These are phyloP conservation scores for Eupithecia subumbrata DNA, from an alignment of 2,888 invertebrate genomes.

Conservation along the genomic window DNA sequence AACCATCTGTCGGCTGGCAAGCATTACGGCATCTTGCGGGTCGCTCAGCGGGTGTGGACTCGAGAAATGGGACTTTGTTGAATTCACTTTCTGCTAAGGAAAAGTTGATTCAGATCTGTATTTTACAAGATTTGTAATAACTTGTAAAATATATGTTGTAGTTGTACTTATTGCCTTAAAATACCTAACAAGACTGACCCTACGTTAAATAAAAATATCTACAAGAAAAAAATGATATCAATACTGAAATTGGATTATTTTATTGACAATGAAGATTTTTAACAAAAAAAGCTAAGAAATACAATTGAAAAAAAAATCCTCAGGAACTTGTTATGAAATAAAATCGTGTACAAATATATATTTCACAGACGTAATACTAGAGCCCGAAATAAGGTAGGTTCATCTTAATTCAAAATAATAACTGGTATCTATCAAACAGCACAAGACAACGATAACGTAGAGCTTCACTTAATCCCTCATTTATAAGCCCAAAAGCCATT, in stretches of 20 bases:
- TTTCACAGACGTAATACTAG: background rate
- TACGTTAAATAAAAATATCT: background rate
- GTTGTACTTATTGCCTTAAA: too few relatives aligned
- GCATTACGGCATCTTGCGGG: constrained; percentile 71
- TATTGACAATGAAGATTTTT: background rate
- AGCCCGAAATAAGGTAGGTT: background rate
- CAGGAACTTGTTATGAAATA: background rate
- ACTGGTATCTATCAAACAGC: constrained; percentile 24
- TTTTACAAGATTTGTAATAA: background rate
- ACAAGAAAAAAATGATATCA: background rate
- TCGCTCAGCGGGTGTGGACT: constrained; percentile 54
- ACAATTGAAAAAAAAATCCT: background rate
- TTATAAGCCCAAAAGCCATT: constrained; percentile 33
- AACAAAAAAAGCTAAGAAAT: background rate
- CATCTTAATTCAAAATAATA: constrained; percentile 29
- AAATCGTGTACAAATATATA: background rate
- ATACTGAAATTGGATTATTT: background rate
- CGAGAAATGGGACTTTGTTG: constrained; percentile 48
- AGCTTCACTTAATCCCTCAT: constrained; percentile 34
- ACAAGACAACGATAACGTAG: constrained; percentile 21
- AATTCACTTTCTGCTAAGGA: constrained; percentile 16
- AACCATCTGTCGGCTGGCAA: constrained; percentile 76
- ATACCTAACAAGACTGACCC: background rate
- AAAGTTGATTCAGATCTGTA: constrained; percentile 7
- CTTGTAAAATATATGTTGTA: background rate